Base-by-base conservation (phyloP, 2,888 invertebrate genomes). In the Eupithecia dodoneata region DNA sequence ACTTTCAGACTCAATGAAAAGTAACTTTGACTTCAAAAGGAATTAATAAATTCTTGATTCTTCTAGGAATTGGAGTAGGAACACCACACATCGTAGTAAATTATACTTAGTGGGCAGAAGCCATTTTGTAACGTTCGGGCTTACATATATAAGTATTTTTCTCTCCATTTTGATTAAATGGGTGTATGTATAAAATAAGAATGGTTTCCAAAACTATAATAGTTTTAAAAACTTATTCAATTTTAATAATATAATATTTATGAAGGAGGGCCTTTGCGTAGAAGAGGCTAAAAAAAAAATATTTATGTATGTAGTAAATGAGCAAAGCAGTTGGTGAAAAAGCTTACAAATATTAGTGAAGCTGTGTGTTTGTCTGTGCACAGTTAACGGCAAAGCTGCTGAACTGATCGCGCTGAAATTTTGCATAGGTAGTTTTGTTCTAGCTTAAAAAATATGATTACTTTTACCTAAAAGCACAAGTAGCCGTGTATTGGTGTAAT, bases 1-100 rank as follows among this genome's bases (percentile, higher is more conserved):
- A 70, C 73, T 63, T 74, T 49, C 59, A 66, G 70, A 71, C 72
- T 74, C 70, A 47, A 71, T 66, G 44, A 69, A 74, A 72, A 49
- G 49, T 73, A 71, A 70, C 71, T 71, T 63, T 65, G 47, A 65
- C 67, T 63, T 74, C 47, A 49, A 52, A 65, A 75, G 70, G 72
- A 63, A 59, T 42, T 44, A 47, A 55, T 65, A 45, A 30, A 65
- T 71, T 13, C 13, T 72, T 63, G 55, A 73, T 44, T 69, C n/a
- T 44, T 45, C 7, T 3, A 1, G 66, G 6, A 66, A 42, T 45
- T n/a, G 44, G 44, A n/a, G n/a, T n/a, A n/a, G 44, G 44, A 67
- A 15, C 42, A 13, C 3, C 4, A 41, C 41, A 59, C 6, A 55
- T 55, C n/a, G n/a, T 59, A 59, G 10, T 59, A 59, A 55, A 55